phyloP scores from a whole-genome alignment of 1,140 invertebrate species.

The Pogonognathellus flavescens region DNA sequence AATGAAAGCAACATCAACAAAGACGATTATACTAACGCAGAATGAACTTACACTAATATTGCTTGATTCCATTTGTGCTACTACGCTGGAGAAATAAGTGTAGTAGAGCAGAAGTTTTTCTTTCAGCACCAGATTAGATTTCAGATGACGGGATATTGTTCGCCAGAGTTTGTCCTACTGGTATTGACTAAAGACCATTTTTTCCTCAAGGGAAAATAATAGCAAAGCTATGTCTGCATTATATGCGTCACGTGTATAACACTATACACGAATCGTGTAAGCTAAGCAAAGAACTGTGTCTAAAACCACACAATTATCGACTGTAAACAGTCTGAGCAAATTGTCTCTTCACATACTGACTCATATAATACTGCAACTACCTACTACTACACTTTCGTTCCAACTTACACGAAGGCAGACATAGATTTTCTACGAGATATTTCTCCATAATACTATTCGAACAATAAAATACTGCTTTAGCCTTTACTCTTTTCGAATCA shows the following conservation, averaged over 20 bases:
- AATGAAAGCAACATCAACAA: too few species aligned
- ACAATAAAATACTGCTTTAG: too few species aligned
- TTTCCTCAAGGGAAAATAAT: background rate
- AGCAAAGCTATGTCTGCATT: background rate
- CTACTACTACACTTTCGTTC: too few species aligned
- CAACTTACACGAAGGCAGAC: too few species aligned
- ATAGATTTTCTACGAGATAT: too few species aligned
- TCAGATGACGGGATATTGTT: background rate
- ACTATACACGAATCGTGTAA: background rate
- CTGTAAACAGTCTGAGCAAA: background rate
- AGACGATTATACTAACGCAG: too few species aligned
- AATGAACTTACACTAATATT: too few species aligned
- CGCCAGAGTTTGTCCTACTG: background rate
- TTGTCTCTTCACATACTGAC: constrained; percentile 17
- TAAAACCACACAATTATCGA: background rate
- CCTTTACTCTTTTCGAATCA: too few species aligned
- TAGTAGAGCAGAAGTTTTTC: background rate
- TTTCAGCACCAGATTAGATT: background rate
- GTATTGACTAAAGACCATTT: background rate
- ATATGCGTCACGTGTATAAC: background rate
- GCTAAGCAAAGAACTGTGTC: too few species aligned
- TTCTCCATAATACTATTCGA: too few species aligned
- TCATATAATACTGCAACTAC: background rate
- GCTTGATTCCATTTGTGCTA: too few species aligned
- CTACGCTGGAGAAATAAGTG: too few species aligned